These are phyloP conservation scores for Phania funesta DNA, from an alignment of 2,888 invertebrate genomes.

Conservation along the genomic window DNA sequence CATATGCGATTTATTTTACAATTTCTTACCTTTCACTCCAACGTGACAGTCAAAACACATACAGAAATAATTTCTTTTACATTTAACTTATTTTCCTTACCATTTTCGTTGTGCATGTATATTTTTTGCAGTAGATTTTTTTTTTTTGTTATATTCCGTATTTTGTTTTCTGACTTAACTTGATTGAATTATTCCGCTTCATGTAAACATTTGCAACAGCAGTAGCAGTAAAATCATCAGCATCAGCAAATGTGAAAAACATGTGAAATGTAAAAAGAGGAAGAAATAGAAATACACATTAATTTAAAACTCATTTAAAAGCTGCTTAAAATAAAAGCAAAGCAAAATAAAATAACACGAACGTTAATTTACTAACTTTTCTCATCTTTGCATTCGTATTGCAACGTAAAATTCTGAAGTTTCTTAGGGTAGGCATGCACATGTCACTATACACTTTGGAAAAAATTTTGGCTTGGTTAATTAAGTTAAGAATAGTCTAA, in stretches of 20 bases:
- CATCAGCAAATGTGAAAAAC: constrained; percentile 31
- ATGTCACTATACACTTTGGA: too few species aligned
- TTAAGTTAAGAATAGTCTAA: constrained; percentile 41
- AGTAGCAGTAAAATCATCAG: constrained; percentile 20
- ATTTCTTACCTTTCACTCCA: constrained; percentile 47
- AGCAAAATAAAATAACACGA: constrained; percentile 20
- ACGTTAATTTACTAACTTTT: constrained; percentile 34
- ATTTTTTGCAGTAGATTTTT: neutral
- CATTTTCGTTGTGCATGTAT: neutral
- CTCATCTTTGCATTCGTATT: constrained; percentile 9
- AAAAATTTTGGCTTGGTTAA: constrained; percentile 50
- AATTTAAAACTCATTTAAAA: constrained; percentile 42
- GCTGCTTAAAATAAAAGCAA: constrained; percentile 2
- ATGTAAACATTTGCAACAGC: constrained; percentile 49
- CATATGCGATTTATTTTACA: constrained; percentile 28
- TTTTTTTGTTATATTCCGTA: constrained; percentile 10
- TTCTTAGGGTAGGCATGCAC: neutral
- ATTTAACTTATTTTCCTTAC: neutral
- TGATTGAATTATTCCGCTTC: constrained; percentile 61
- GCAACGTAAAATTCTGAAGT: neutral
- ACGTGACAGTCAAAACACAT: constrained; percentile 28
- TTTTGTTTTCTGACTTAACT: constrained; percentile 49
- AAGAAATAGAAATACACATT: constrained; percentile 26
- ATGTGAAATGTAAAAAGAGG: constrained; percentile 6
- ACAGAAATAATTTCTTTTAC: constrained; percentile 10